A percentile compares a stretch with the other conserved stretches of the same genome.
phyloP scores from a whole-genome alignment of 2,797 vertebrate species.

The Danio aesculapii region DNA sequence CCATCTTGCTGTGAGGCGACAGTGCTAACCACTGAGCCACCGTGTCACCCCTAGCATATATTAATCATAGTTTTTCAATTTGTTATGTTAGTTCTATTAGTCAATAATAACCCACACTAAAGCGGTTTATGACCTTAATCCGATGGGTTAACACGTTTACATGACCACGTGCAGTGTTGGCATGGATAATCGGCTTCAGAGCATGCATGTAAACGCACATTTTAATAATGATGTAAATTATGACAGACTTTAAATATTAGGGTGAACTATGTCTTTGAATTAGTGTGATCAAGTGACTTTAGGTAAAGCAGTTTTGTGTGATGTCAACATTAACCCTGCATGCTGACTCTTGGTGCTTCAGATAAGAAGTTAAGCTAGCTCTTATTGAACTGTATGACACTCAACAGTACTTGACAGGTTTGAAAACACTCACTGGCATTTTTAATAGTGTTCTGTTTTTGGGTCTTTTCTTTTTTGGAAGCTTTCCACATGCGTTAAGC shows the following conservation, averaged over 20 bases:
- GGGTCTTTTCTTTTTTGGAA: background rate
- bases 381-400: background rate
- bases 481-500: constrained; percentile 9
- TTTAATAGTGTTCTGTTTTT: constrained; percentile 6
- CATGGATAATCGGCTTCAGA: no score
- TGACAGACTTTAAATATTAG: background rate
- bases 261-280: background rate
- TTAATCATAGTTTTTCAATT: no score
- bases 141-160: no score
- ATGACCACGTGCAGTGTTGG: no score
- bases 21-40: no score
- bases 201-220: no score
- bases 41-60: no score
- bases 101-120: no score
- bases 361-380: constrained; percentile 17
- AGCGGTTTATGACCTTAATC: no score
- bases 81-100: no score
- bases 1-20: no score
- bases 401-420: background rate
- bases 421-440: background rate
- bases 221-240: background rate
- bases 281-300: background rate
- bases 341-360: constrained; percentile 20
- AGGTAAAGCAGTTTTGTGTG: constrained; percentile 3
- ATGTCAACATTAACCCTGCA: constrained; percentile 8